Evolutionary conservation across 2,797 vertebrate genomes (phyloP), one percentile per base, ranked within the genome.

Genomic region (Sebastes goodei): DNA sequence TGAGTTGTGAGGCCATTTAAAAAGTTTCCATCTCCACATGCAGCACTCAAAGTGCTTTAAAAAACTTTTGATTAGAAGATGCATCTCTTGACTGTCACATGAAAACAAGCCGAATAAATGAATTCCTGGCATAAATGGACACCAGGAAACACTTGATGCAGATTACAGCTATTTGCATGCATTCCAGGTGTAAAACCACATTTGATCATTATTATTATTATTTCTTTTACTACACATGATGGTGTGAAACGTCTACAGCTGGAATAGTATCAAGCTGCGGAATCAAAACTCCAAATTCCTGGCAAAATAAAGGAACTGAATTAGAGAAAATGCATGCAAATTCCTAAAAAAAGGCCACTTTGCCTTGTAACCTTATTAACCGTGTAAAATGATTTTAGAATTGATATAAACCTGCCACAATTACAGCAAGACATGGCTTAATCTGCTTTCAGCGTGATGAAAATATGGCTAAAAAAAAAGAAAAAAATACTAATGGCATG

Each of bases 21-120:
- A 91, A 95, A 93, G 86, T 94, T 93, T 90, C 82, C 30, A 74
- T 92, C 88, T 87, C 82, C 55, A 64, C 65, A 61, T 67, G 49
- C 63, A 71, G 85, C 75, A 85, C 85, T 88, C 83, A 82, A 84
- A 91, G 86, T 78, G 88, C 87, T 91, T 67, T 52, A 68, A 90
- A 92, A 94, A 92, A 94, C 86, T 92, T 94, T 92, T 82, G 77
- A 89, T 85, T 89, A 88, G 81, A 88, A 92, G 88, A 88, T 85
- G 84, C 75, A 80, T 91, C 89, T 90, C 88, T 89, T 78, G 71
- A 86, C 78, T 78, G 82, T 76, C 84, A 21, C 56, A 68, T 75
- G 75, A 92, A 92, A 93, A 92, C 88, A 92, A 88, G 86, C 72
- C 1, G 82, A 81, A 91, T 83, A 88, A 86, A 88, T 88, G 69